A percentile compares a stretch with the other conserved stretches of the same genome.
Conservation (phyloP, 1,140 invertebrate species). For the Caenorhabditis elegans region DNA sequence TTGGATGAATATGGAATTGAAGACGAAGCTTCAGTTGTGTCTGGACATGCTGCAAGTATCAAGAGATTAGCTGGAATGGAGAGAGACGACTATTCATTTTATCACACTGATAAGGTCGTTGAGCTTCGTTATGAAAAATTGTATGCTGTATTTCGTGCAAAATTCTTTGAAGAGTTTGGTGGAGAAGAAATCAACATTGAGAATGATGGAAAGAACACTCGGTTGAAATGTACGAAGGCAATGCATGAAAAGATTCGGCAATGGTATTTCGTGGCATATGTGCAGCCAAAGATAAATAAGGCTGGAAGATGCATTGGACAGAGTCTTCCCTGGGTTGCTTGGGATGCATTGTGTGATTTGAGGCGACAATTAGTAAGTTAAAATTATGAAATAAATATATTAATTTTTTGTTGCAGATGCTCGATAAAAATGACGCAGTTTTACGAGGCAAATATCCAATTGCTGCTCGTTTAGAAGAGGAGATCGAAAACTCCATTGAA, state of each 20-base stretch:
- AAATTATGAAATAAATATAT: not conserved
- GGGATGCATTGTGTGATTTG: slow-evolving; percentile 50
- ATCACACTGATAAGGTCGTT: slow-evolving; percentile 54
- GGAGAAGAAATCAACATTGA: slow-evolving; percentile 41
- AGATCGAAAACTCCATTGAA: not conserved
- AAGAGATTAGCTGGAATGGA: slow-evolving; percentile 52
- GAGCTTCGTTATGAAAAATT: slow-evolving; percentile 50
- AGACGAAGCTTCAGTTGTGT: slow-evolving; percentile 56
- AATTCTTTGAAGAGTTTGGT: slow-evolving; percentile 53
- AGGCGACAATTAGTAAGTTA: slow-evolving; percentile 37
- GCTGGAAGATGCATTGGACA: not conserved
- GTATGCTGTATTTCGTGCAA: slow-evolving; percentile 35
- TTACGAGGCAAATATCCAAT: slow-evolving; percentile 9
- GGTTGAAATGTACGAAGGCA: not conserved
- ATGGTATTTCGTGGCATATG: slow-evolving; percentile 37
- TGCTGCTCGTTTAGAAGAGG: not conserved
- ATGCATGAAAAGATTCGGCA: slow-evolving; percentile 32
- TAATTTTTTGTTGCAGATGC: not conserved
- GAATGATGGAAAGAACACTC: not conserved
- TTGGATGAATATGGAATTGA: slow-evolving; percentile 57
- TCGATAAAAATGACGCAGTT: not conserved
- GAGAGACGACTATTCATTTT: slow-evolving; percentile 54
- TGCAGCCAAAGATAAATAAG: not conserved
- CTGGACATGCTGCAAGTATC: slow-evolving; percentile 53
- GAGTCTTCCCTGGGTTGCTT: slow-evolving; percentile 54